These are phyloP conservation scores for Caenorhabditis japonica DNA, from an alignment of 2,888 invertebrate species.

Conservation along the genomic window DNA sequence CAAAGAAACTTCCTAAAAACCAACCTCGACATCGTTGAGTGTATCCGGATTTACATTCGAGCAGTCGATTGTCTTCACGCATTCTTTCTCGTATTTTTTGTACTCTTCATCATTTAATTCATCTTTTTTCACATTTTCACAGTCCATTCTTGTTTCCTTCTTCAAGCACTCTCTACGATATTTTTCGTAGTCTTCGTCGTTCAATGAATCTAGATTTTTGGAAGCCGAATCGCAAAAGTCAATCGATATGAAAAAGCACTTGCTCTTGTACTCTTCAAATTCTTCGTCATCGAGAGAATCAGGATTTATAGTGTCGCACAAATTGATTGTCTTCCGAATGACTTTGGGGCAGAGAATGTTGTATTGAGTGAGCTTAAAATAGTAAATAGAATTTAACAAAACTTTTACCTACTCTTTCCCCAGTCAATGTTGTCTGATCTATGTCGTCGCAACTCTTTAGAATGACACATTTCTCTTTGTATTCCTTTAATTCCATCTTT, in stretches of 20 bases:
- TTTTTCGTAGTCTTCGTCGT: constrained; percentile 4
- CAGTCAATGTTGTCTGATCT: constrained; percentile 1
- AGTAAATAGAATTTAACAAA: neutral
- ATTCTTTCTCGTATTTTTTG: neutral
- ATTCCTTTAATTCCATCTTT: constrained; percentile 20
- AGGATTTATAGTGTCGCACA: constrained; percentile 3
- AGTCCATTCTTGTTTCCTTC: neutral
- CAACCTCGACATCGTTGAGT: no score
- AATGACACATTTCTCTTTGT: constrained; percentile 12
- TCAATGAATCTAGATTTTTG: constrained; percentile 4
- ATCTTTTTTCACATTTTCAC: no score
- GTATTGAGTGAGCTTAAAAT: constrained; percentile 1
- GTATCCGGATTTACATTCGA: constrained; percentile 11
- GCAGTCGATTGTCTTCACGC: neutral
- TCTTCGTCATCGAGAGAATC: constrained; percentile 19
- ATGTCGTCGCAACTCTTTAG: constrained; percentile 15
- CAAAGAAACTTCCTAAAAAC: neutral
- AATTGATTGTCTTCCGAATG: constrained; percentile 1
- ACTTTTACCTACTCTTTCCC: neutral
- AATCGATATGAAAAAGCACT: constrained; percentile 3
- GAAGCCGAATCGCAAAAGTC: neutral
- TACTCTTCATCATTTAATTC: neutral
- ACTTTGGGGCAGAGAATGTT: constrained; percentile 15
- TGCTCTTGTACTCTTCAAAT: constrained; percentile 20
- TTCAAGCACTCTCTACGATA: constrained; percentile 6